These are phyloP conservation scores for Tenthredo notha DNA, from an alignment of 2,888 invertebrate species.

Conservation along the genomic window DNA sequence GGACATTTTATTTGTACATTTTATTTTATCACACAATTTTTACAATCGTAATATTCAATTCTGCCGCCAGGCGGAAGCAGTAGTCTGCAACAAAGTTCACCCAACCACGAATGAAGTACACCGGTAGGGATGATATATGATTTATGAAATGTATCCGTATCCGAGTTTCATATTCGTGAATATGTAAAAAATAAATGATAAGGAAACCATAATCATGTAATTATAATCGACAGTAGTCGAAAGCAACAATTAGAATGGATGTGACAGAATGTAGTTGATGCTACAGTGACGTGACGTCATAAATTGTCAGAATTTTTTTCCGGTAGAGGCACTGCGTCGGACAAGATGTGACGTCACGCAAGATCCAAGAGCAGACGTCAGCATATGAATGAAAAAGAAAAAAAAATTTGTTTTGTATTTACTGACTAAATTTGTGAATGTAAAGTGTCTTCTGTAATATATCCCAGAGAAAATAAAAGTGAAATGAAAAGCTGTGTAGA, in stretches of 20 bases:
- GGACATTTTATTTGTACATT: neutral
- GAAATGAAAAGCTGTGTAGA: neutral
- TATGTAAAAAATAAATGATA: neutral
- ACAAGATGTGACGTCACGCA: neutral
- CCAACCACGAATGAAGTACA: neutral
- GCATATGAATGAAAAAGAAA: neutral
- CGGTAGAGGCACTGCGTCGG: neutral
- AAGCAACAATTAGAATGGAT: neutral
- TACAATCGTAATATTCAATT: neutral
- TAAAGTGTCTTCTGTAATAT: neutral
- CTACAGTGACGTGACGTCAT: neutral
- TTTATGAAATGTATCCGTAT: neutral
- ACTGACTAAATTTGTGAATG: neutral
- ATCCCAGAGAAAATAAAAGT: too few species aligned
- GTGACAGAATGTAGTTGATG: neutral
- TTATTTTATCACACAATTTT: neutral
- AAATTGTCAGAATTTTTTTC: neutral
- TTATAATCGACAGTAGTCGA: neutral
- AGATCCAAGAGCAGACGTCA: neutral
- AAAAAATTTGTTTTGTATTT: neutral
- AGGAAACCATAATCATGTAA: neutral
- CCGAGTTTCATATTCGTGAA: neutral
- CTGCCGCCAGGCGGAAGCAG: conserved; percentile 12
- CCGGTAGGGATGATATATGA: neutral
- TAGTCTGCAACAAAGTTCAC: neutral